phyloP scores from a whole-genome alignment of 2,888 invertebrate species.

The Eupithecia pulchellata region DNA sequence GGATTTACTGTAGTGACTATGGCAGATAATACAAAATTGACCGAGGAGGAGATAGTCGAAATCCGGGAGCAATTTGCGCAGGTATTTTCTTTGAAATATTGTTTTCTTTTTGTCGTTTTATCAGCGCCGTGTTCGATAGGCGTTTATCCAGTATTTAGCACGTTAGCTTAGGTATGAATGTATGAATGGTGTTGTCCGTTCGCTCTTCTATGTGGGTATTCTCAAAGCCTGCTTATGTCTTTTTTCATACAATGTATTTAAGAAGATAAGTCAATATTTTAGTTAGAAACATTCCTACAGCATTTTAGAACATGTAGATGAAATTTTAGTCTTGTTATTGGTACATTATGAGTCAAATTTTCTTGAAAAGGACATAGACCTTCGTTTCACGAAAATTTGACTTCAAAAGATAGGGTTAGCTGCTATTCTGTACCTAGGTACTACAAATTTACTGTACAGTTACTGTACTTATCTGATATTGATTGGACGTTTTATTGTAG shows the following conservation, averaged over 20 bases:
- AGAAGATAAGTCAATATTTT: neutral
- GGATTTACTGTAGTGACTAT: slow-evolving; percentile 72
- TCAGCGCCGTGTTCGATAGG: neutral
- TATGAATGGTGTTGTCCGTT: neutral
- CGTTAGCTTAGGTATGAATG: neutral
- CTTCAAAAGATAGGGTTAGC: neutral
- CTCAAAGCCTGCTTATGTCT: neutral
- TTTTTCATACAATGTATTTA: neutral
- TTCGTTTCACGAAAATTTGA: neutral
- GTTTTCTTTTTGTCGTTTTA: neutral
- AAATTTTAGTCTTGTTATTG: no score
- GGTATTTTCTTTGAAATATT: slow-evolving; percentile 76
- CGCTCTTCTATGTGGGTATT: neutral
- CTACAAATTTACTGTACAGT: neutral
- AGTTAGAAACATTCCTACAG: neutral
- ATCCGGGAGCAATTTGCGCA: slow-evolving; percentile 91
- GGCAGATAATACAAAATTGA: slow-evolving; percentile 85
- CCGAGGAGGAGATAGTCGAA: slow-evolving; percentile 90
- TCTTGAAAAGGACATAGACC: no score
- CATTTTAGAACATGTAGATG: neutral
- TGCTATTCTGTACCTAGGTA: neutral
- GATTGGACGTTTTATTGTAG: neutral
- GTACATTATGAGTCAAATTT: no score
- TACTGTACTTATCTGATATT: neutral
- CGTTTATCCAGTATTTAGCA: neutral